Evolutionary conservation across 2,797 vertebrate genomes (phyloP), one percentile per base, ranked within the genome.

Genomic region (Threskiornis aethiopicus): DNA sequence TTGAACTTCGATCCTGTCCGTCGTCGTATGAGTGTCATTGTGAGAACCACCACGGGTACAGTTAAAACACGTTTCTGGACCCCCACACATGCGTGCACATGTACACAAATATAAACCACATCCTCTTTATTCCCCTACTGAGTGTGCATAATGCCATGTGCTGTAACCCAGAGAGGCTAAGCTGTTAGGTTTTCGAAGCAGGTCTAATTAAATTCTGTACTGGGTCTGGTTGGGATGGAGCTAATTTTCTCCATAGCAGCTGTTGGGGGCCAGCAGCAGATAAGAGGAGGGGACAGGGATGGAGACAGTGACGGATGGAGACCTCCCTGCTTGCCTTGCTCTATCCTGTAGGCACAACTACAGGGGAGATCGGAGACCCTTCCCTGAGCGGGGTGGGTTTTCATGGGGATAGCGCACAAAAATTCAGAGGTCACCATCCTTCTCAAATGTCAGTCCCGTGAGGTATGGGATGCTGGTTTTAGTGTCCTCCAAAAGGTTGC

Each of bases 1-100:
- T 93, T 99, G 96, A 99, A 99, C 97, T 99, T 99, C 79, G 99
- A 99, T 97, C 98, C 99, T 1, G 98, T 99, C 69, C 98, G 99
- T 82, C 98, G 99, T 85, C 98, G 99, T 57, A 99, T 99, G 99
- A 99, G 99, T 55, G 99, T 99, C 52, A 99, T 99, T 61, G 99
- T 99, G 89, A 98, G 97, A 97, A 98, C 97, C 77, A 97, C 71
- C 76, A 96, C 98, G 93, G 99, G 99, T 99, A 97, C 95, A 33
- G 57, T 28, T 89, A 16, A 9, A 55, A 54, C 4, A 6, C 14
- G 1, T 6, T 62, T 44, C 17, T 86, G 57, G 12, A 2, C 39
- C 62, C 39, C 13, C 9, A 3, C 2, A 3, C 7, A 1, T 24
- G 3, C 16, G 31, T 70, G 62, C 44, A 16, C 16, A 37, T 14